Percentiles rank a stretch among this genome's conserved stretches.
phyloP scores from a whole-genome alignment of 2,888 invertebrate genomes.

The Cosmia trapezina region DNA sequence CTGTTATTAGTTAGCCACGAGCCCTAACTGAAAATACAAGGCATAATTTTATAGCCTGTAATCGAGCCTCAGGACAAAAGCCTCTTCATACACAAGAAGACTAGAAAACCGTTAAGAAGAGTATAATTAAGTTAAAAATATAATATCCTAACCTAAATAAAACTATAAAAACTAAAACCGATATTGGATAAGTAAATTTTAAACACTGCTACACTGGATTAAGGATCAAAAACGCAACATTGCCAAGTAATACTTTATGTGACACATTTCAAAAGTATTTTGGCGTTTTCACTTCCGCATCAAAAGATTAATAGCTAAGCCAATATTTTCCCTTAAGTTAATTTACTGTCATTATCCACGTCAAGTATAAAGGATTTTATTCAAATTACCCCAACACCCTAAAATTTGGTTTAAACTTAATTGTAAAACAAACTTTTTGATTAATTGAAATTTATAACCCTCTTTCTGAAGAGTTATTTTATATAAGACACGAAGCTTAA shows the following conservation, averaged over 20 bases:
- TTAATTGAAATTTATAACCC: constrained; percentile 34
- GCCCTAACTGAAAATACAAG: background rate
- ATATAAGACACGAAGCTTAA: background rate
- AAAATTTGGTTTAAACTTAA: constrained; percentile 32
- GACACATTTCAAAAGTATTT: background rate
- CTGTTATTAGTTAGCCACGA: too few relatives aligned
- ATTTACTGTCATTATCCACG: constrained; percentile 31
- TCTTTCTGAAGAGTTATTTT: constrained; percentile 3
- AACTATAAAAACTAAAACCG: too few relatives aligned
- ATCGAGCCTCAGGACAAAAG: background rate
- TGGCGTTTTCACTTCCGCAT: background rate
- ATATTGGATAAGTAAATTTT: background rate
- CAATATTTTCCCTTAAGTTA: constrained; percentile 3
- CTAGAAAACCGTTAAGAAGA: too few relatives aligned
- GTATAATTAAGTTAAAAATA: too few relatives aligned
- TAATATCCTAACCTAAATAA: too few relatives aligned
- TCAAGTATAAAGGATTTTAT: constrained; percentile 27
- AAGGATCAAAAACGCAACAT: background rate
- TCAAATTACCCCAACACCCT: constrained; percentile 34
- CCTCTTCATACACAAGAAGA: background rate
- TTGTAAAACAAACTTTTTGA: constrained; percentile 40
- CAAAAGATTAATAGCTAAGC: background rate
- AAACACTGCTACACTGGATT: background rate
- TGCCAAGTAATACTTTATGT: background rate
- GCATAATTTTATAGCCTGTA: background rate